Percentiles rank a stretch among this genome's conserved stretches.
phyloP scores from a whole-genome alignment of 2,797 vertebrate species.

The Sebastes jordani region DNA sequence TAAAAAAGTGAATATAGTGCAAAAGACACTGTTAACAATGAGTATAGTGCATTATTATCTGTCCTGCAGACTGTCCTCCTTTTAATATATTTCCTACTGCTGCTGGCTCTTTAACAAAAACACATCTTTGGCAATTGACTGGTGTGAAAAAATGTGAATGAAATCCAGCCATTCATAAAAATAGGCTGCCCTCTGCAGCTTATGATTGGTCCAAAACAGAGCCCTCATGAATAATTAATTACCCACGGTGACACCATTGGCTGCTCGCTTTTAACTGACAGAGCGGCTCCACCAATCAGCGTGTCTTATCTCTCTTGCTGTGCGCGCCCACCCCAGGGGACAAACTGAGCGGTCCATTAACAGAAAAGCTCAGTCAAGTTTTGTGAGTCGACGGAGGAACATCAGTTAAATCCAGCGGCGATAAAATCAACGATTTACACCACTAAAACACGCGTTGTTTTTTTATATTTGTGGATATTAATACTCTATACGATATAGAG shows the following conservation, averaged over 20 bases:
- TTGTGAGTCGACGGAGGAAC: constrained; percentile 57
- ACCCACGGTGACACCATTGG: constrained; percentile 62
- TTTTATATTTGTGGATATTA: constrained; percentile 65
- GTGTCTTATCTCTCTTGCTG: background rate
- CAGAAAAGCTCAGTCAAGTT: constrained; percentile 83
- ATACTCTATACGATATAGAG: constrained; percentile 1
- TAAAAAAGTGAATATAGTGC: too few species aligned
- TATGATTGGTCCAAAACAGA: constrained; percentile 67
- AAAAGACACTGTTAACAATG: too few species aligned
- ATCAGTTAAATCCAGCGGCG: too few species aligned
- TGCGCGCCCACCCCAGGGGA: constrained; percentile 39
- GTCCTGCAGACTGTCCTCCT: too few species aligned
- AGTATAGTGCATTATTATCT: too few species aligned
- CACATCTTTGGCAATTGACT: constrained; percentile 35
- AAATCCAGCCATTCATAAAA: constrained; percentile 89
- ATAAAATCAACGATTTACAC: background rate
- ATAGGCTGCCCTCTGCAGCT: constrained; percentile 59
- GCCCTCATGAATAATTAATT: constrained; percentile 60
- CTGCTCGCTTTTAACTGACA: constrained; percentile 46
- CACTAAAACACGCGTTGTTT: constrained; percentile 21
- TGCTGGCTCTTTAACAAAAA: constrained; percentile 79
- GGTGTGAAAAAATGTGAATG: constrained; percentile 79
- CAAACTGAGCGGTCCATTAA: constrained; percentile 73
- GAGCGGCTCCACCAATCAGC: constrained; percentile 60
- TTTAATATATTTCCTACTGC: constrained; percentile 24